Evolutionary conservation across 2,113 vertebrate genomes (phyloP).

Genomic region (Chloropsis hardwickii): DNA sequence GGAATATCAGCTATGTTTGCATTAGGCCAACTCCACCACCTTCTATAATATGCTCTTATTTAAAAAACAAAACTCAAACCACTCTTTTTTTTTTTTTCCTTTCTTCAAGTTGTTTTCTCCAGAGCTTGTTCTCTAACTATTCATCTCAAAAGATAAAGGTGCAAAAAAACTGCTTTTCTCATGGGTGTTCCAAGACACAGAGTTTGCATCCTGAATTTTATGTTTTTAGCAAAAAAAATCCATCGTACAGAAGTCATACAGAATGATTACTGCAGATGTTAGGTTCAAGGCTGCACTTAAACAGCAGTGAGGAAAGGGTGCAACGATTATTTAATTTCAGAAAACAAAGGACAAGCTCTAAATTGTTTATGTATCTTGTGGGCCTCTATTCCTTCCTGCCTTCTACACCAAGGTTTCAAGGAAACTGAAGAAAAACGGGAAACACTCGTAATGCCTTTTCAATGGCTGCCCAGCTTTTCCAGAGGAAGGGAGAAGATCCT

Average conservation of each 20-base stretch:
- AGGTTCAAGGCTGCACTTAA: background rate
- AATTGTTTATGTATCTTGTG: background rate
- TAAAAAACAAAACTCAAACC: background rate
- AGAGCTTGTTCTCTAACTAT: background rate
- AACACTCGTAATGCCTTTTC: background rate
- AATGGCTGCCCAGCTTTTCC: background rate
- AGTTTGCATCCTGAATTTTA: background rate
- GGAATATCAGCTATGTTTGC: background rate
- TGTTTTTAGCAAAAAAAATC: background rate
- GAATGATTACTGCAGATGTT: background rate
- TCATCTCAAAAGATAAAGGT: background rate
- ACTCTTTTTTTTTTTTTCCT: too few species aligned
- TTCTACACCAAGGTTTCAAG: background rate
- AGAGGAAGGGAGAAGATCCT: background rate
- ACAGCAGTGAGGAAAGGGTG: background rate
- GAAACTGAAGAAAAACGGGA: background rate
- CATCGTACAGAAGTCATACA: rapidly evolving
- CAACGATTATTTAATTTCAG: background rate
- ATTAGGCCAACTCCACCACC: background rate
- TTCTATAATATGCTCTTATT: background rate
- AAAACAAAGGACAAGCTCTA: background rate
- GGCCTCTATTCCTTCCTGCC: background rate
- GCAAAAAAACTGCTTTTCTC: background rate
- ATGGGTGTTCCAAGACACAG: background rate
- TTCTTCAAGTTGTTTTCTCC: background rate